Percentiles rank a stretch among this genome's conserved stretches.
Conservation (phyloP, 1,140 invertebrate species). For the Drosophila nigrodunni region DNA sequence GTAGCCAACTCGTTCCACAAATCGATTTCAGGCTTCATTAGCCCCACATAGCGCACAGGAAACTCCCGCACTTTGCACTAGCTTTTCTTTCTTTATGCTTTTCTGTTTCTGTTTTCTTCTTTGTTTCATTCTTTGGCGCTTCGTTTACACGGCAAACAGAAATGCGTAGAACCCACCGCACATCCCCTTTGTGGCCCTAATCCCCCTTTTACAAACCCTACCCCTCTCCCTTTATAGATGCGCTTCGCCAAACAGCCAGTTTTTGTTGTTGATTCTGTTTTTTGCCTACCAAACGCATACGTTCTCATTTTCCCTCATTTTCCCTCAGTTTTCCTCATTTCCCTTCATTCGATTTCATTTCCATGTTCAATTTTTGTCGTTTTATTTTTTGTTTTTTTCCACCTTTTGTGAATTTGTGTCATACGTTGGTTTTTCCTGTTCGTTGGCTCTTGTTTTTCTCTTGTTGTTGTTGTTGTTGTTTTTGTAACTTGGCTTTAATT, state of each 20-base stretch:
- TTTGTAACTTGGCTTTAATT: constrained; percentile 67
- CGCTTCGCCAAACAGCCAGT: constrained; percentile 62
- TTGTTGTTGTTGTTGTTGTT: constrained; percentile 20
- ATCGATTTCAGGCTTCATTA: constrained; percentile 82
- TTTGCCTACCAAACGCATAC: constrained; percentile 31
- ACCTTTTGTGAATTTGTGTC: constrained; percentile 75
- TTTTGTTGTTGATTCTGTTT: constrained; percentile 39
- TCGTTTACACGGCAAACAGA: constrained; percentile 45
- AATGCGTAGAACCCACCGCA: constrained; percentile 47
- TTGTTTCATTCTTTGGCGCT: constrained; percentile 21
- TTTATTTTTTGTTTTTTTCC: constrained; percentile 54
- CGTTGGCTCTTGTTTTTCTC: constrained; percentile 22
- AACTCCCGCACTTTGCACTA: constrained; percentile 63
- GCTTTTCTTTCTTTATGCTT: constrained; percentile 54
- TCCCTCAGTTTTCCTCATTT: constrained; percentile 61
- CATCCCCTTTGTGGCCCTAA: background rate
- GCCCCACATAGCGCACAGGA: constrained; percentile 67
- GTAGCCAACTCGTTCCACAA: constrained; percentile 43
- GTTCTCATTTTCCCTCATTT: constrained; percentile 67
- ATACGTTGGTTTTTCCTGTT: constrained; percentile 68
- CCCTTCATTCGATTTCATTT: constrained; percentile 67
- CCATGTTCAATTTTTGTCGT: constrained; percentile 57
- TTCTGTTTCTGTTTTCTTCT: constrained; percentile 44
- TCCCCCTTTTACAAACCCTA: background rate
- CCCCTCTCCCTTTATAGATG: constrained; percentile 57